Evolutionary conservation across 2,797 vertebrate genomes (phyloP).

Genomic region (Amblyopsis hoosieri): DNA sequence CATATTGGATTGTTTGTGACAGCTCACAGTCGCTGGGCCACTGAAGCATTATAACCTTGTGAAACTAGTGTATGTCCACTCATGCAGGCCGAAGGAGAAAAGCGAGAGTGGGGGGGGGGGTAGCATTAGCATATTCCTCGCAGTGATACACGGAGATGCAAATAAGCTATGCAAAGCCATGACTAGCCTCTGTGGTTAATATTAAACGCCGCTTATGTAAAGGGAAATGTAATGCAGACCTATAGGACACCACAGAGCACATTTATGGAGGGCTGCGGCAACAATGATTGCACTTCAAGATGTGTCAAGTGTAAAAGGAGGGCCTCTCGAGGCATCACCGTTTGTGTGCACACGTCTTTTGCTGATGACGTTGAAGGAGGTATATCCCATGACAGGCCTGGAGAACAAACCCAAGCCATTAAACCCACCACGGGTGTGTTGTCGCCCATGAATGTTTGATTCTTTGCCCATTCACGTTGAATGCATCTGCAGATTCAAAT

Average conservation of each 20-base stretch:
- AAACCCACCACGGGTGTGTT: slow-evolving; percentile 22
- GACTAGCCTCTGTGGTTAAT: slow-evolving; percentile 49
- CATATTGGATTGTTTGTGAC: slow-evolving; percentile 76
- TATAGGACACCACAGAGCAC: slow-evolving; percentile 13
- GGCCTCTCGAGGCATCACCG: slow-evolving; percentile 28
- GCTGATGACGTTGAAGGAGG: slow-evolving; percentile 46
- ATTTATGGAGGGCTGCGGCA: slow-evolving; percentile 42
- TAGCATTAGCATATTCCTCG: slow-evolving; percentile 64
- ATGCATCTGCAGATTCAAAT: slow-evolving; percentile 30
- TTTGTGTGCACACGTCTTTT: slow-evolving; percentile 27
- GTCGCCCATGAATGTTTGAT: slow-evolving; percentile 28
- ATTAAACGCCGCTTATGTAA: slow-evolving; percentile 56
- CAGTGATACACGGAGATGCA: slow-evolving; percentile 55
- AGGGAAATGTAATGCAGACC: slow-evolving; percentile 44
- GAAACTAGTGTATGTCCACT: slow-evolving; percentile 71
- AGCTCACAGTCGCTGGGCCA: slow-evolving; percentile 76
- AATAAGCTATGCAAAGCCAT: slow-evolving; percentile 25
- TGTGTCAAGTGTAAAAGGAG: slow-evolving; percentile 19
- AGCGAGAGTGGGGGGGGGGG: slow-evolving; percentile 17
- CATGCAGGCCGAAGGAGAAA: slow-evolving; percentile 57
- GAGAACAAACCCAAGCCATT: slow-evolving; percentile 30
- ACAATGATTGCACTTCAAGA: slow-evolving; percentile 37
- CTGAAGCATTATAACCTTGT: slow-evolving; percentile 78
- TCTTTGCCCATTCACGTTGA: slow-evolving; percentile 34
- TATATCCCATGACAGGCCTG: slow-evolving; percentile 33